Percentiles rank a stretch among this genome's conserved stretches.
Conservation (phyloP, 1,140 invertebrate genomes). For the Ceratitis capitata region DNA sequence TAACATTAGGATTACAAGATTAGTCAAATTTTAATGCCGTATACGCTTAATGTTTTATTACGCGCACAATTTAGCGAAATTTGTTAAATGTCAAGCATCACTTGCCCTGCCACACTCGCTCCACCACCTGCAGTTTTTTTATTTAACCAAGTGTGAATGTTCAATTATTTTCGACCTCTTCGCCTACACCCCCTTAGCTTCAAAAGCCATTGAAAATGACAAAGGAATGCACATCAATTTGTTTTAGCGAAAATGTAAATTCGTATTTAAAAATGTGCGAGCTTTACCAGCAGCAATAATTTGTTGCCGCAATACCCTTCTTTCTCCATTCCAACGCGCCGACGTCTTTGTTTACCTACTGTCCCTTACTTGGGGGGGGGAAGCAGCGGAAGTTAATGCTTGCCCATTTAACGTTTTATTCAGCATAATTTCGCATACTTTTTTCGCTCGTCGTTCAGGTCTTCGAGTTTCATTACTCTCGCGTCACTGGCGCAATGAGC, state of each 20-base stretch:
- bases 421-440: neutral
- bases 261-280: conserved; percentile 45
- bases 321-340: neutral
- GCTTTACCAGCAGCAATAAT: neutral
- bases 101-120: neutral
- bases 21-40: conserved; percentile 43
- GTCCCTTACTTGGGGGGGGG: neutral
- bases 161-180: neutral
- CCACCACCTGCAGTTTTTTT: neutral
- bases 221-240: conserved; percentile 44
- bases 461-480: neutral
- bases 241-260: conserved; percentile 40
- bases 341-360: neutral
- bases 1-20: conserved; percentile 40
- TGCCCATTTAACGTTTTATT: neutral
- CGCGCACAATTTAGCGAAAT: conserved; percentile 32
- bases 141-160: neutral
- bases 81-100: neutral
- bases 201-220: conserved; percentile 30
- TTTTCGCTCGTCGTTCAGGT: neutral
- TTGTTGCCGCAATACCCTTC: neutral
- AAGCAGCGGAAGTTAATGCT: conserved; percentile 8
- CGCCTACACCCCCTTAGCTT: neutral
- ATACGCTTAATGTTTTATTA: conserved; percentile 25
- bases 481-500: conserved; percentile 12